Percentiles rank a stretch among this genome's conserved stretches.
These are phyloP conservation scores for Hylaea fasciaria DNA, from an alignment of 2,888 invertebrate genomes.

Conservation along the genomic window DNA sequence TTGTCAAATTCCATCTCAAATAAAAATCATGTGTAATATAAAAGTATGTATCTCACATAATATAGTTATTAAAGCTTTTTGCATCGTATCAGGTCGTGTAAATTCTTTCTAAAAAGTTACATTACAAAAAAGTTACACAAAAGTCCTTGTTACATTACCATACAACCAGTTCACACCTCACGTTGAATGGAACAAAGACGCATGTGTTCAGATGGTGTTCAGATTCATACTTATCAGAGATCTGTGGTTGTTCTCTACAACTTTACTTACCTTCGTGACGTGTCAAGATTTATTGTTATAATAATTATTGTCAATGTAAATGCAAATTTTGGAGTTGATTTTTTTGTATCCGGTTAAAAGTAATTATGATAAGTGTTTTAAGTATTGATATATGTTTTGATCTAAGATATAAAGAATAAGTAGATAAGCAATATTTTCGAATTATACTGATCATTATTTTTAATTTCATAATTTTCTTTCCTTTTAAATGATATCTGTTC, in stretches of 20 bases:
- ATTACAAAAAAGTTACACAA: conserved; percentile 1
- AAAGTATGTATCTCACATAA: no score
- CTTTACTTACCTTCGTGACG: not conserved
- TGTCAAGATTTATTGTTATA: conserved; percentile 2
- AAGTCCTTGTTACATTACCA: conserved; percentile 27
- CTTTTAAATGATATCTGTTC: no score
- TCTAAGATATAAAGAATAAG: no score
- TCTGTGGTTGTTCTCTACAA: conserved; percentile 39
- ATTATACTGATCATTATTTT: no score
- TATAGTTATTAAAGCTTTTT: not conserved
- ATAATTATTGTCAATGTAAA: not conserved
- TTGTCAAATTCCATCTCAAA: not conserved
- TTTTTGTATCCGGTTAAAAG: no score
- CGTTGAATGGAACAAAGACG: conserved; percentile 55
- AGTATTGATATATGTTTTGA: no score
- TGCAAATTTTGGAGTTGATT: no score
- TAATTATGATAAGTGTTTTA: no score
- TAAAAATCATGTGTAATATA: no score
- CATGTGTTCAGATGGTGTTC: conserved; percentile 52
- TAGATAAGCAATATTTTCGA: no score
- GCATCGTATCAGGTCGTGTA: not conserved
- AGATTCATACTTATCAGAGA: conserved; percentile 52
- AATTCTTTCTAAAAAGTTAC: not conserved
- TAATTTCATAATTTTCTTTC: no score
- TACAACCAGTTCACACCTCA: conserved; percentile 53